Evolutionary conservation across 2,888 invertebrate genomes (phyloP), one percentile per base, ranked within the genome.

Genomic region (Hetaerina titia): DNA sequence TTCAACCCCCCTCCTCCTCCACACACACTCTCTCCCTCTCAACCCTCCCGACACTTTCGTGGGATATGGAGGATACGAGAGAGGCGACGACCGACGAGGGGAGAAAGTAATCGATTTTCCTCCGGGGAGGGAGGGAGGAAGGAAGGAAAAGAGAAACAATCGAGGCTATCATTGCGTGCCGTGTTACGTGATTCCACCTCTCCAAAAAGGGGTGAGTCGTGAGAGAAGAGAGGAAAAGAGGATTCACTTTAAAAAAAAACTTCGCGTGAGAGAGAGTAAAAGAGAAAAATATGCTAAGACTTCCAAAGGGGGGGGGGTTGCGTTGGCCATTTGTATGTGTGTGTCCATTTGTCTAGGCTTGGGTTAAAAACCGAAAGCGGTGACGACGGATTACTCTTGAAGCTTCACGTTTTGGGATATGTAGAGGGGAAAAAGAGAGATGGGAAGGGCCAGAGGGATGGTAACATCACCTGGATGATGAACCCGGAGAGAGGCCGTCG

Each of bases 61-160:
- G 45, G 45, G 45, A 45, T 45, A 45, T 31, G 81, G 81, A 81
- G 81, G 31, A 81, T 31, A 81, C 81, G 81, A 45, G 45, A 45
- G 45, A 81, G 81, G 81, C 81, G 81, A 81, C 81, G 81, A 81
- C 81, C 81, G 81, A 13, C 5, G 81, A 81, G 81, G 81, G 81
- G 81, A 81, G 81, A 81, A 81, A 81, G 81, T 81, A 81, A 81
- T 81, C 81, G 81, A 81, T 81, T 81, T 81, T 81, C 81, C 81
- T 45, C 45, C 13, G 81, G 11, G 81, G 81, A 22, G 22, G 81
- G 31, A 69, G 69, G 69, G 8, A 22, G 69, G 69, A 8, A 22
- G 69, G 74, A 31, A 2, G 31, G 74, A 25, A 25, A 81, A 25
- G 11, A 81, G 81, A 81, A 81, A 81, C 81, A 81, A 81, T 81